phyloP scores from a whole-genome alignment of 2,888 invertebrate genomes.

The Pachydiplax longipennis region DNA sequence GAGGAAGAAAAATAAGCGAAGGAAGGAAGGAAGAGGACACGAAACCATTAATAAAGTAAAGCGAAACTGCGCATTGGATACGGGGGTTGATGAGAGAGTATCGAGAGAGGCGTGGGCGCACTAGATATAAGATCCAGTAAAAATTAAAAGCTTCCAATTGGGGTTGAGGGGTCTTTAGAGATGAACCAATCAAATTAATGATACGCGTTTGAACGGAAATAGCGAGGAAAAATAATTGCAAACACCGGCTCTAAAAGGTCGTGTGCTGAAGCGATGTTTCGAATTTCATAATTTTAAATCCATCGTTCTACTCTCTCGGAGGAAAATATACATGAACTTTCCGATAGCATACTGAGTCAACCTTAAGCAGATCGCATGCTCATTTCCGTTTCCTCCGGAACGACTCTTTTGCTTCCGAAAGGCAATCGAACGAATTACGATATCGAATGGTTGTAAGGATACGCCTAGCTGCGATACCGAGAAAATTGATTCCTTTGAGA shows the following conservation, averaged over 20 bases:
- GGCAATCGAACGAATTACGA: too few species aligned
- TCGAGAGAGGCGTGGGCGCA: background rate
- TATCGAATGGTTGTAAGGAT: too few species aligned
- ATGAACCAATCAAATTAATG: conserved; percentile 27
- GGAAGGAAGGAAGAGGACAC: conserved; percentile 26
- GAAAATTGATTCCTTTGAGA: too few species aligned
- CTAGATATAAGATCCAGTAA: background rate
- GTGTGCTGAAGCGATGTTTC: background rate
- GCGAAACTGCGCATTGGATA: background rate
- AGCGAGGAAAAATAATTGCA: background rate
- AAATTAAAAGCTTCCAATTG: conserved; percentile 19
- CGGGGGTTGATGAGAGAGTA: background rate
- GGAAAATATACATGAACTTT: background rate
- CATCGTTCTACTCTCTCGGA: background rate
- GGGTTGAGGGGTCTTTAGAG: conserved; percentile 10
- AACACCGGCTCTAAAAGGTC: background rate
- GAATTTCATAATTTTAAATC: background rate
- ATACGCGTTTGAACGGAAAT: background rate
- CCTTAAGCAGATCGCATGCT: too few species aligned
- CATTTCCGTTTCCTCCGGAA: too few species aligned
- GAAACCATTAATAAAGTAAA: conserved; percentile 37
- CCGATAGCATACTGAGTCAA: too few species aligned
- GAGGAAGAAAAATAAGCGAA: background rate
- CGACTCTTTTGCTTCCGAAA: too few species aligned
- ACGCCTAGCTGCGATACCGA: too few species aligned